Percentiles rank a stretch among this genome's conserved stretches.
Evolutionary conservation across 2,888 invertebrate species (phyloP).

Genomic region (Argyresthia goedartella): DNA sequence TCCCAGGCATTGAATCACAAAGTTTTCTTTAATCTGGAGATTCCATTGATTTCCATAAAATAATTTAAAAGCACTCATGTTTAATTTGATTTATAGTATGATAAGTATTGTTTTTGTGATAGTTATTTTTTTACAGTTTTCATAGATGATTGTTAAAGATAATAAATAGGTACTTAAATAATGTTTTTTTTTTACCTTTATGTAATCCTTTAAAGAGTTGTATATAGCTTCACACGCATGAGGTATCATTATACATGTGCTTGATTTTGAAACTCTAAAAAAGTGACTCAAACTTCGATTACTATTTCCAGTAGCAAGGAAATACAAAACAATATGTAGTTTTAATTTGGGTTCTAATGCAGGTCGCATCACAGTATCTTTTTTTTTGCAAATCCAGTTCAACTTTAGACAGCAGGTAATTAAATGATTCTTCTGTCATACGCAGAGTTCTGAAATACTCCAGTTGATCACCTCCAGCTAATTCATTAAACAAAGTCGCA

Average conservation of each 20-base stretch:
- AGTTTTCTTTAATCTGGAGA: too few species aligned
- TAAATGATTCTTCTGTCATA: slow-evolving; percentile 2
- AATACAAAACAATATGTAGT: slow-evolving; percentile 4
- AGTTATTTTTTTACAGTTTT: too few species aligned
- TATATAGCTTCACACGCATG: slow-evolving; percentile 3
- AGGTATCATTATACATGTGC: not conserved
- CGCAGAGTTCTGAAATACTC: slow-evolving; percentile 1
- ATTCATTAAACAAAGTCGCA: slow-evolving; percentile 3
- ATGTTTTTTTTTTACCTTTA: slow-evolving; percentile 4
- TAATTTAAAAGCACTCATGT: too few species aligned
- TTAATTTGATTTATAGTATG: too few species aligned
- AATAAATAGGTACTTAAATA: too few species aligned
- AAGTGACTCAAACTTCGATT: not conserved
- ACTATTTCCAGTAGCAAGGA: slow-evolving; percentile 2
- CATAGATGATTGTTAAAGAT: too few species aligned
- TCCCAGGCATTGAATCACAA: too few species aligned
- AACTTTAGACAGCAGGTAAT: slow-evolving; percentile 1
- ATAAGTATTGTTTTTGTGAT: too few species aligned
- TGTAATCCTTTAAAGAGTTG: slow-evolving; percentile 1
- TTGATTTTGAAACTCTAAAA: slow-evolving; percentile 3
- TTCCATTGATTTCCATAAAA: too few species aligned
- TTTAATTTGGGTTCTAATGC: slow-evolving; percentile 4
- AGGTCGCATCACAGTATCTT: slow-evolving; percentile 4
- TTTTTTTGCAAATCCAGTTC: not conserved
- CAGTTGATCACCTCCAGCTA: slow-evolving; percentile 2